Evolutionary conservation across 2,888 invertebrate species (phyloP), one percentile per base, ranked within the genome.

Genomic region (Melolontha melolontha): DNA sequence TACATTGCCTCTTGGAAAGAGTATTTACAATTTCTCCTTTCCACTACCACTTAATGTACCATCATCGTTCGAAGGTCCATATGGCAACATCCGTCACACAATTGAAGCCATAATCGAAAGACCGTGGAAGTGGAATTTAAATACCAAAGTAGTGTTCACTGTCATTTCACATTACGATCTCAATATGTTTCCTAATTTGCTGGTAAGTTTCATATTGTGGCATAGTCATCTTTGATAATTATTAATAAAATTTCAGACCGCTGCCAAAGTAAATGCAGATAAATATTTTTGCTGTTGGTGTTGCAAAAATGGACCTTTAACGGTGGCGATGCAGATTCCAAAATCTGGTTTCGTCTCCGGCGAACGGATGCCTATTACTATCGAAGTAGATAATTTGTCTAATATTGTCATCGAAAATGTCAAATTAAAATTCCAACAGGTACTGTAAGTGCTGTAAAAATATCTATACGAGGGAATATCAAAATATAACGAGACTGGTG

Each of bases 171-270:
- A 14, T 47, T 47, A 47, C 17, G 16, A 47, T 10, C 14, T 47
- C 8, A 47, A 47, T 47, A 47, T 47, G 47, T 47, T 47, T 17
- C 47, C 47, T 47, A 47, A 47, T 16, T 14, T 47, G 14, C 7
- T 8, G 12, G 47, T 44, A 44, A 44, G 44, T 42, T 11, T 1
- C 42, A 10, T 47, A 47, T 14, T 47, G 14, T 16, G 4, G 14
- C 8, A 14, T 8, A 47, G 12, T 14, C 16, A 47, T 34, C 34
- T 34, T 6, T 34, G 8, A 8, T 29, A 6, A 44, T 14, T n/a
- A 14, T 14, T 14, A 16, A 8, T 5, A 5, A 1, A 14, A 14
- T 47, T 17, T 1, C 14, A 47, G 47, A 14, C 1, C 17, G 5
- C 47, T 2, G 47, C 47, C 5, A 14, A 47, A 14, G 14, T 17